Evolutionary conservation across 2,797 vertebrate genomes (phyloP).

Genomic region (Scolopax rusticola): DNA sequence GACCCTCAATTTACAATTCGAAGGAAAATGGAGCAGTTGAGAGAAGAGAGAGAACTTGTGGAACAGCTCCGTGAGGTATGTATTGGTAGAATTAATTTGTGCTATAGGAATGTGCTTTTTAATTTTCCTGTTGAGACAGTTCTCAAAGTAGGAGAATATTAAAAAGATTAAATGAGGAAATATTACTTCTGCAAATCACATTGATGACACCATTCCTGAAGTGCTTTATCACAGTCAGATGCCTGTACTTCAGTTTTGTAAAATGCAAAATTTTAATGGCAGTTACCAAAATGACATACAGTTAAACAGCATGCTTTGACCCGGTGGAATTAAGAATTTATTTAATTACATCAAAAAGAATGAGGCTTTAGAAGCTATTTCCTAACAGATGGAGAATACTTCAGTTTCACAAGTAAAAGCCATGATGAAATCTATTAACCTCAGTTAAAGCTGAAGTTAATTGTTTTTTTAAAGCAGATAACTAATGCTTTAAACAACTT

Average conservation of each 20-base stretch:
- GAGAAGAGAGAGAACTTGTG: constrained; percentile 91
- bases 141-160: background rate
- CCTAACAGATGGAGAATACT: background rate
- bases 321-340: background rate
- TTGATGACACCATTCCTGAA: background rate
- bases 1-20: constrained; percentile 97
- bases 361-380: background rate
- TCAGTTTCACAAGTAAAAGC: background rate
- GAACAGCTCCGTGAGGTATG: constrained; percentile 85
- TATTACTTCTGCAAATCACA: background rate
- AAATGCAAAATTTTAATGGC: background rate
- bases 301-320: background rate
- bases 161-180: background rate
- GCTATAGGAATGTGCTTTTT: background rate
- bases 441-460: background rate
- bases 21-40: constrained; percentile 95
- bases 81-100: background rate
- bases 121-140: background rate
- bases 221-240: background rate
- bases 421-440: background rate
- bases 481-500: background rate
- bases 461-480: background rate
- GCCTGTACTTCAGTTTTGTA: background rate
- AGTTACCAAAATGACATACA: background rate
- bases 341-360: background rate